Evolutionary conservation across 2,888 invertebrate species (phyloP).

Genomic region (Oligia strigilis): DNA sequence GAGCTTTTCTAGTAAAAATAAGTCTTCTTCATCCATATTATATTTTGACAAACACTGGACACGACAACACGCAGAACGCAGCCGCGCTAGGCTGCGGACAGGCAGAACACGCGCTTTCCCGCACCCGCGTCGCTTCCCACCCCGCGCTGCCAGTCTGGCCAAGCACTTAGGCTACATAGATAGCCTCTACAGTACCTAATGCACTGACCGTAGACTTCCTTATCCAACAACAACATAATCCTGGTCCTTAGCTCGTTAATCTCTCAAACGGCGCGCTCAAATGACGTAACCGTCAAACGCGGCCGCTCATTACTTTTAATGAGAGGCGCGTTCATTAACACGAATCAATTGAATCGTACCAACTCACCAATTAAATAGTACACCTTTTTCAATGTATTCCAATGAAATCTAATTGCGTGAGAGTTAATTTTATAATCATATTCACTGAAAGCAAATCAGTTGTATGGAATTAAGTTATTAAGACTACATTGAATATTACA

Average conservation of each 20-base stretch:
- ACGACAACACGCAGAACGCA: too few relatives aligned
- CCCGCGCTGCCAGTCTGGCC: too few relatives aligned
- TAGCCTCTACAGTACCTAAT: too few relatives aligned
- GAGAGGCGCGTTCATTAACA: conserved; percentile 71
- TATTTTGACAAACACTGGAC: too few relatives aligned
- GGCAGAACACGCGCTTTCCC: too few relatives aligned
- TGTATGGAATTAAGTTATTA: not conserved
- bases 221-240: conserved; percentile 56
- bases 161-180: too few relatives aligned
- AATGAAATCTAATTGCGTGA: conserved; percentile 58
- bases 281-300: conserved; percentile 68
- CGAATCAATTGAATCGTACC: conserved; percentile 67
- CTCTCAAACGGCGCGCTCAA: conserved; percentile 70
- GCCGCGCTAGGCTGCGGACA: too few relatives aligned
- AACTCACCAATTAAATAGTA: conserved; percentile 64
- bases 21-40: too few relatives aligned
- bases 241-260: conserved; percentile 68
- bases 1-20: too few relatives aligned
- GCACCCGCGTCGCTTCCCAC: too few relatives aligned
- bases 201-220: conserved; percentile 19
- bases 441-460: not conserved
- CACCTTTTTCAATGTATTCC: conserved; percentile 58
- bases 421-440: conserved; percentile 16
- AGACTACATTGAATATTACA: not conserved
- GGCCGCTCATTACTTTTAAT: conserved; percentile 74